phyloP scores from a whole-genome alignment of 2,113 vertebrate genomes.

The Poeciliopsis prolifica region DNA sequence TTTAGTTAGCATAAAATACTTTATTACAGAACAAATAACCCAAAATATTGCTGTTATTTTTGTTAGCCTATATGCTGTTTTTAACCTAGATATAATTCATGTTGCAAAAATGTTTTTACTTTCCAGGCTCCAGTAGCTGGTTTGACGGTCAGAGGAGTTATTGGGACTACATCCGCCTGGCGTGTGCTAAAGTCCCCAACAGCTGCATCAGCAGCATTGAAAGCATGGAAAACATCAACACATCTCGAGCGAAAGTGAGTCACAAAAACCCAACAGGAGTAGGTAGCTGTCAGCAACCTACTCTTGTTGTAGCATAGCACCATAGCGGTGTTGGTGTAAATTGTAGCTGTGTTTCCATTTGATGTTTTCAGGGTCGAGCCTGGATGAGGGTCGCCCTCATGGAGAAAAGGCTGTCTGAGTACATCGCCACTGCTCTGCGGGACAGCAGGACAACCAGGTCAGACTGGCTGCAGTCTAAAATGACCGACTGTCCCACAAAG shows the following conservation, averaged over 20 bases:
- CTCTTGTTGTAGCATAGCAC: too few species aligned
- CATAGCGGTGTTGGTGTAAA: too few species aligned
- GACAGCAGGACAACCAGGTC: slow-evolving; percentile 93
- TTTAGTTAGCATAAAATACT: too few species aligned
- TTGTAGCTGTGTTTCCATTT: not conserved
- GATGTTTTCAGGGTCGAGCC: slow-evolving; percentile 85
- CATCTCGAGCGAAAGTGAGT: slow-evolving; percentile 89
- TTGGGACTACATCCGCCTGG: slow-evolving; percentile 94
- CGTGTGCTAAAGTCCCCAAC: slow-evolving; percentile 94
- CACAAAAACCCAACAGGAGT: not conserved
- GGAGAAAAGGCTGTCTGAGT: slow-evolving; percentile 96
- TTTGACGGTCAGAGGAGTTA: slow-evolving; percentile 94
- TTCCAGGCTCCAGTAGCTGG: slow-evolving; percentile 91
- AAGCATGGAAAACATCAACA: slow-evolving; percentile 97
- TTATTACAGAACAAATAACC: too few species aligned
- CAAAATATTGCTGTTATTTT: too few species aligned
- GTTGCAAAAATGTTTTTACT: not conserved
- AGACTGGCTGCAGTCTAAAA: slow-evolving; percentile 10
- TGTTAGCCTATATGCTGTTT: too few species aligned
- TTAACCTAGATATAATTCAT: too few species aligned
- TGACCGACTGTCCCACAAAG: too few species aligned
- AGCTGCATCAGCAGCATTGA: slow-evolving; percentile 96
- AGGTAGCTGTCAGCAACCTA: too few species aligned
- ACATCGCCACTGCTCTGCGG: slow-evolving; percentile 91
- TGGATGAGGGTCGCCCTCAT: slow-evolving; percentile 96